Conservation (phyloP, 2,113 vertebrate genomes). For the Meleagris gallopavo region DNA sequence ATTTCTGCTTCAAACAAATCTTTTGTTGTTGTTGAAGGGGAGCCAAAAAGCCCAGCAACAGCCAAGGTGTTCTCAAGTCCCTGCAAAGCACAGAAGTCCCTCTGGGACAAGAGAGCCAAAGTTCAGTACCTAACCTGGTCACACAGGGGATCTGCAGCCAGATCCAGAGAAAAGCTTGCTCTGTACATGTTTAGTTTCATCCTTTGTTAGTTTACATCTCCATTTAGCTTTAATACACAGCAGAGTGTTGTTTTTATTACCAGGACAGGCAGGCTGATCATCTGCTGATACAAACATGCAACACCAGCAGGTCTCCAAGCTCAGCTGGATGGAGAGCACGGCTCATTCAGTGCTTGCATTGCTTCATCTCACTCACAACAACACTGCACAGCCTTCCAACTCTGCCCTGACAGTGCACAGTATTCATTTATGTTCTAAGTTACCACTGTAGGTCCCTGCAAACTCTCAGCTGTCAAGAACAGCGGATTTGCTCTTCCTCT, state of each 20-base stretch:
- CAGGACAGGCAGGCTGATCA: not conserved
- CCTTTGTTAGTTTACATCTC: not conserved
- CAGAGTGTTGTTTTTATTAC: not conserved
- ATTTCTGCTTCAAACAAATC: not conserved
- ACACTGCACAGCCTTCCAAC: not conserved
- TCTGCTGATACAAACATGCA: not conserved
- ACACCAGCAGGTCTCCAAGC: not conserved
- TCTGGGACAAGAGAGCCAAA: not conserved
- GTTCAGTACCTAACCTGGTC: not conserved
- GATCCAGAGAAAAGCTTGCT: not conserved
- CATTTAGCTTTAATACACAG: not conserved
- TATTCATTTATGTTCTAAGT: not conserved
- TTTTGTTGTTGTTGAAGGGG: not conserved
- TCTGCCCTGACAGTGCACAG: not conserved
- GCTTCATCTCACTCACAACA: not conserved
- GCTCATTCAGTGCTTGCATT: not conserved
- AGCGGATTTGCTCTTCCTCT: not conserved
- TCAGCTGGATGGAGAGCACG: not conserved
- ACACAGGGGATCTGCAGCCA: rapidly evolving
- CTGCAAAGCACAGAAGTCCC: not conserved
- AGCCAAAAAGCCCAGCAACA: not conserved
- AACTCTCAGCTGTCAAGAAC: not conserved
- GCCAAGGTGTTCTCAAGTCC: conserved; percentile 27
- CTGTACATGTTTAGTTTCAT: not conserved
- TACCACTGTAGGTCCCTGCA: not conserved